Percentiles rank a stretch among this genome's conserved stretches.
Evolutionary conservation across 1,140 invertebrate genomes (phyloP).

Genomic region (Luehdorfia chinensis): DNA sequence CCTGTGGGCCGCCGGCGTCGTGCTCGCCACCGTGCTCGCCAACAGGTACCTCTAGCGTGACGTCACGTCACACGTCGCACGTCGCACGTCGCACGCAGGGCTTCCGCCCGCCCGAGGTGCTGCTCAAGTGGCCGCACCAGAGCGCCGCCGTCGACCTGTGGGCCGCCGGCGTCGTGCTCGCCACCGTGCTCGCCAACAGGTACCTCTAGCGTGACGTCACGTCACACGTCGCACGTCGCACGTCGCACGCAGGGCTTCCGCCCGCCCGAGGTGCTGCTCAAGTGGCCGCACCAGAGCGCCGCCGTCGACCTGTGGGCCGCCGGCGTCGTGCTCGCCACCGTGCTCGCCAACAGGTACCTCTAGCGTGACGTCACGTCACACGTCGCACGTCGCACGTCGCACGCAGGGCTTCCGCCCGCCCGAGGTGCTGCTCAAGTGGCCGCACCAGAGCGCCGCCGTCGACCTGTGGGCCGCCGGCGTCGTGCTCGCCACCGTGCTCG

Average conservation of each 20-base stretch:
- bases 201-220: too few relatives aligned
- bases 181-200: slow-evolving; percentile 83
- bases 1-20: slow-evolving; percentile 93
- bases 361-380: too few relatives aligned
- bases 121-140: slow-evolving; percentile 43
- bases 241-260: slow-evolving; percentile 94
- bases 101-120: slow-evolving; percentile 90
- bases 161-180: slow-evolving; percentile 92
- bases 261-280: slow-evolving; percentile 85
- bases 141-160: slow-evolving; percentile 90
- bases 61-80: too few relatives aligned
- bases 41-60: not conserved
- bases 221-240: too few relatives aligned
- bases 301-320: slow-evolving; percentile 94
- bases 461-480: slow-evolving; percentile 95
- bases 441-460: slow-evolving; percentile 80
- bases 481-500: slow-evolving; percentile 88
- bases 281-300: slow-evolving; percentile 52
- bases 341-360: slow-evolving; percentile 79
- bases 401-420: slow-evolving; percentile 94
- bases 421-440: slow-evolving; percentile 79
- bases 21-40: slow-evolving; percentile 89
- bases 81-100: too few relatives aligned
- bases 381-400: too few relatives aligned
- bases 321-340: slow-evolving; percentile 90